Conservation (phyloP, 1,140 invertebrate species). For the Alviniconcha marisindica region DNA sequence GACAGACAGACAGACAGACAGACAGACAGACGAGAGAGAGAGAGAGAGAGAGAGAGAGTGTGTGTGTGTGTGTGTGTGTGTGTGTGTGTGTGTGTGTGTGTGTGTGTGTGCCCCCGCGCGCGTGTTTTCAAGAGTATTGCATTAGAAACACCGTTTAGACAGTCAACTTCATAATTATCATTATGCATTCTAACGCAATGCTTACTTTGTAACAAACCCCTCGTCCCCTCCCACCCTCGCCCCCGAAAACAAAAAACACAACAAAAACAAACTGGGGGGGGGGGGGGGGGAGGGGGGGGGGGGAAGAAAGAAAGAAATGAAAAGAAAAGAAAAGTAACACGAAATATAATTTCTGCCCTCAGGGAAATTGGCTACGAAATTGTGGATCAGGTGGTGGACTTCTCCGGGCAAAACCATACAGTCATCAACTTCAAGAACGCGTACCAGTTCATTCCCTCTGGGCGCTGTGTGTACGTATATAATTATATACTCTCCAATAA, state of each 20-base stretch:
- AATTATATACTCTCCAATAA: no score
- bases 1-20: slow-evolving; percentile 25
- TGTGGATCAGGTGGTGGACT: slow-evolving; percentile 38
- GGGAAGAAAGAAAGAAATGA: no score
- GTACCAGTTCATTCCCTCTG: slow-evolving; percentile 52
- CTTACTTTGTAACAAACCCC: no score
- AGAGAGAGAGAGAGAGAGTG: not conserved
- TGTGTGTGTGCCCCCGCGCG: slow-evolving; percentile 15
- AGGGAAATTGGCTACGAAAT: slow-evolving; percentile 48
- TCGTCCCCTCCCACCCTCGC: no score
- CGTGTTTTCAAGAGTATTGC: no score
- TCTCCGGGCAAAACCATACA: slow-evolving; percentile 46
- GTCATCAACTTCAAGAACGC: slow-evolving; percentile 52
- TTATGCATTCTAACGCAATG: no score
- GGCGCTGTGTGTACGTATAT: slow-evolving; percentile 29
- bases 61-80: slow-evolving; percentile 33
- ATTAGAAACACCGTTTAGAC: no score
- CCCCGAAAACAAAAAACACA: no score
- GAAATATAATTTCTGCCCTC: slow-evolving; percentile 2
- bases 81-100: slow-evolving; percentile 36
- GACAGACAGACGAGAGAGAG: not conserved
- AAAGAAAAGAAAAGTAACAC: no score
- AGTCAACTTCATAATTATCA: no score
- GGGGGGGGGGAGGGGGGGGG: no score
- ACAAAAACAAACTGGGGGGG: no score